phyloP scores from a whole-genome alignment of 2,113 vertebrate genomes.

The Hippocampus zosterae region DNA sequence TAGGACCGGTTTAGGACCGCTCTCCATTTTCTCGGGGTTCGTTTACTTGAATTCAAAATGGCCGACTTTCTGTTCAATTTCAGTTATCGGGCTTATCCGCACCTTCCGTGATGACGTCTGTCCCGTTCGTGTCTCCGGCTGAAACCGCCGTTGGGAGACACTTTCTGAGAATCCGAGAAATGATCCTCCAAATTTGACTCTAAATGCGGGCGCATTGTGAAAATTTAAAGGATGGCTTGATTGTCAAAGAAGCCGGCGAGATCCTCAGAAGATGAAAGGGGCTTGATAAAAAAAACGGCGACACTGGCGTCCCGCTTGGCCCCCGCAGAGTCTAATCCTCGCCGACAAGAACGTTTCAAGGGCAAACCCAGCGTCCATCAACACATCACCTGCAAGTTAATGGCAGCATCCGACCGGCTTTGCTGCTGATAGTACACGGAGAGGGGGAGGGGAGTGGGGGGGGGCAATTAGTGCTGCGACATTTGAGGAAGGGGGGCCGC shows the following conservation, averaged over 20 bases:
- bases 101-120: no score
- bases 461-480: constrained; percentile 16
- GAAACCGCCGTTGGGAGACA: no score
- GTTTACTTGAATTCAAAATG: background rate
- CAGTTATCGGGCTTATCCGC: no score
- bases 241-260: constrained; percentile 51
- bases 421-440: background rate
- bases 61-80: background rate
- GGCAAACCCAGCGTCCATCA: background rate
- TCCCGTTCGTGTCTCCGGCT: no score
- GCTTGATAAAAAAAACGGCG: constrained; percentile 54
- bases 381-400: background rate
- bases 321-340: constrained; percentile 2
- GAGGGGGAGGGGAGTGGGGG: constrained; percentile 3
- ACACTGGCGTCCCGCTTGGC: constrained; percentile 24
- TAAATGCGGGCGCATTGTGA: constrained; percentile 65
- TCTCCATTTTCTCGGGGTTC: no score
- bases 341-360: constrained; percentile 1
- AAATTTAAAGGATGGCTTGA: constrained; percentile 70
- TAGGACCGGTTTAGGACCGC: no score
- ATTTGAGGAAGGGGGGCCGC: background rate
- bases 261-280: constrained; percentile 42
- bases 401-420: constrained; percentile 18
- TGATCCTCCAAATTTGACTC: no score
- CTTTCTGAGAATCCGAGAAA: no score